These are phyloP conservation scores for Tetraodon nigroviridis DNA, from an alignment of 2,113 vertebrate species.

Conservation along the genomic window DNA sequence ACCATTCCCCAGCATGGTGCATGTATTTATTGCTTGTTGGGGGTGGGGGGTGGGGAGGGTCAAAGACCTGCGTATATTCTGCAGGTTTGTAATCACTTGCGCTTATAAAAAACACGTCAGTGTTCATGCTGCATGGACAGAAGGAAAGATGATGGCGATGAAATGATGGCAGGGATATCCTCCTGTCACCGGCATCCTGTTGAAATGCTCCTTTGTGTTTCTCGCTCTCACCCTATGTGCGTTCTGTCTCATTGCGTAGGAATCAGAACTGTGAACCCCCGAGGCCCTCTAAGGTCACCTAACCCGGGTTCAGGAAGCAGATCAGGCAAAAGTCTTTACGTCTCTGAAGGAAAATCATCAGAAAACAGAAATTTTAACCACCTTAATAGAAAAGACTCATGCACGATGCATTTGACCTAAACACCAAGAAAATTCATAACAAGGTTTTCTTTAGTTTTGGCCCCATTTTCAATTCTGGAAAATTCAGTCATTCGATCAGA, in stretches of 20 bases:
- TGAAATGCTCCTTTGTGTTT: slow-evolving; percentile 54
- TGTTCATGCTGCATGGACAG: slow-evolving; percentile 11
- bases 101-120: no score
- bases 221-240: slow-evolving; percentile 22
- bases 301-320: slow-evolving; percentile 13
- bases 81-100: slow-evolving; percentile 36
- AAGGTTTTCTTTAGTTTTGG: no score
- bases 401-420: no score
- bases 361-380: no score
- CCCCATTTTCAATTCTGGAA: no score
- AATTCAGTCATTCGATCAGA: no score
- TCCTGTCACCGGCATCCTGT: slow-evolving; percentile 51
- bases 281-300: slow-evolving; percentile 8
- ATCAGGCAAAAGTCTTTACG: slow-evolving; percentile 28
- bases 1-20: slow-evolving; percentile 47
- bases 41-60: slow-evolving; percentile 10
- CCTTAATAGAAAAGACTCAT: no score
- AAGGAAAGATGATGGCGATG: background rate
- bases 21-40: slow-evolving; percentile 36
- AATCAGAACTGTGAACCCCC: background rate
- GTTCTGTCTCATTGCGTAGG: slow-evolving; percentile 34
- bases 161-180: slow-evolving; percentile 5
- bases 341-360: slow-evolving; percentile 30
- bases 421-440: no score
- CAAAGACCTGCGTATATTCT: slow-evolving; percentile 52